A percentile compares a stretch with the other conserved stretches of the same genome.
phyloP scores from a whole-genome alignment of 2,113 vertebrate species.

The Brachirus orientalis region DNA sequence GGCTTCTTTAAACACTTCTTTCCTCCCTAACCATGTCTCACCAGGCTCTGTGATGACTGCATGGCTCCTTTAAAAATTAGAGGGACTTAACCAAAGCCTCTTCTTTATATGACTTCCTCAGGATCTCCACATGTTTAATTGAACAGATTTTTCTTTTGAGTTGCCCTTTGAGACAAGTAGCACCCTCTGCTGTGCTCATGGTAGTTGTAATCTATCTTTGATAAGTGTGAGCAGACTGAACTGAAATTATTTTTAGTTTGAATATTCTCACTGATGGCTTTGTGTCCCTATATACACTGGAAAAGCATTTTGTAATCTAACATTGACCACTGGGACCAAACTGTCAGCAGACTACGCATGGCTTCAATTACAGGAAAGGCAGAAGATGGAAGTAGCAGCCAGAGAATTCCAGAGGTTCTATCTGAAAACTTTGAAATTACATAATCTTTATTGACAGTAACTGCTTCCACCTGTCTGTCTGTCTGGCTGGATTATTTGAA shows the following conservation, averaged over 20 bases:
- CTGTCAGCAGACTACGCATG: conserved; percentile 60
- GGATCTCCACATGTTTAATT: conserved; percentile 33
- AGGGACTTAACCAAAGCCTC: conserved; percentile 34
- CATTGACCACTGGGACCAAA: conserved; percentile 44
- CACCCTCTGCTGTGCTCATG: conserved; percentile 35
- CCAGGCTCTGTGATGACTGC: conserved; percentile 38
- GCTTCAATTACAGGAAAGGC: conserved; percentile 67
- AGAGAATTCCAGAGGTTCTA: conserved; percentile 54
- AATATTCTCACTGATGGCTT: conserved; percentile 42
- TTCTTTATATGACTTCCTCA: conserved; percentile 28
- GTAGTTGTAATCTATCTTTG: conserved; percentile 16
- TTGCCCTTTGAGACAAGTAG: conserved; percentile 3
- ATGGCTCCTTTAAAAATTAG: conserved; percentile 29
- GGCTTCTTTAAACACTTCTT: conserved; percentile 38
- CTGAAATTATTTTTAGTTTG: conserved; percentile 23
- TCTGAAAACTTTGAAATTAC: conserved; percentile 52
- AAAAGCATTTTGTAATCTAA: conserved; percentile 56
- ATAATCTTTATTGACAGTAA: conserved; percentile 60
- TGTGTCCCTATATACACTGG: conserved; percentile 38
- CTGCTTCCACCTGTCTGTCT: conserved; percentile 46
- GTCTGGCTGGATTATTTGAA: conserved; percentile 11
- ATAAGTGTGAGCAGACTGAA: conserved; percentile 36
- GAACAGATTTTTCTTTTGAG: conserved; percentile 17
- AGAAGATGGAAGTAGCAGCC: conserved; percentile 40
- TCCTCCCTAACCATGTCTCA: conserved; percentile 36